Percentiles rank a stretch among this genome's conserved stretches.
Evolutionary conservation across 2,797 vertebrate species (phyloP).

Genomic region (Champsocephalus gunnari): DNA sequence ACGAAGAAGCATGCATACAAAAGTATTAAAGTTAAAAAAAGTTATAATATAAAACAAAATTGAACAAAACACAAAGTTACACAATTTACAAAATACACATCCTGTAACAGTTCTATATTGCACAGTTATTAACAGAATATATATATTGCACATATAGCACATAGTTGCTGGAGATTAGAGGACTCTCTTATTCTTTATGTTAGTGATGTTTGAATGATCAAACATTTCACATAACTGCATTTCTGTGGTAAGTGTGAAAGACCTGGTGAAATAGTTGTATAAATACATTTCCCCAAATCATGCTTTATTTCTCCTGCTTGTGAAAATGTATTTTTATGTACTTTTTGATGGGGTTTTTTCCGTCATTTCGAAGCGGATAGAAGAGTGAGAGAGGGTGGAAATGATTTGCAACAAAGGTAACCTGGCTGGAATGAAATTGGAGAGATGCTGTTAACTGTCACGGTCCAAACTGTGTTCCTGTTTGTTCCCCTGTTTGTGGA

Average conservation of each 20-base stretch:
- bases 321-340: background rate
- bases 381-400: too few relatives aligned
- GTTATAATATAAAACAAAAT: too few relatives aligned
- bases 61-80: too few relatives aligned
- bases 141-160: too few relatives aligned
- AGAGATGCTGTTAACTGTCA: background rate
- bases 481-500: too few relatives aligned
- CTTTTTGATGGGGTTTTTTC: background rate
- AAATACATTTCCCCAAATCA: background rate
- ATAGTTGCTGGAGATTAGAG: background rate
- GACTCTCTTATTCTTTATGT: background rate
- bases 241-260: background rate
- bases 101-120: too few relatives aligned
- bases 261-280: background rate
- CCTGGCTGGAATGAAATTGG: background rate
- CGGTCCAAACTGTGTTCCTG: too few relatives aligned
- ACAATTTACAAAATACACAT: too few relatives aligned
- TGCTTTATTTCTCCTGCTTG: background rate
- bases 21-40: too few relatives aligned
- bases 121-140: too few relatives aligned
- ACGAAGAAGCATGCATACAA: too few relatives aligned
- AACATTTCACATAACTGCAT: background rate
- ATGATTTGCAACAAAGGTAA: background rate
- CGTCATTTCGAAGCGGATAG: background rate
- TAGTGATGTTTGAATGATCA: background rate